phyloP scores from a whole-genome alignment of 2,797 vertebrate species.

The Myotis planiceps region DNA sequence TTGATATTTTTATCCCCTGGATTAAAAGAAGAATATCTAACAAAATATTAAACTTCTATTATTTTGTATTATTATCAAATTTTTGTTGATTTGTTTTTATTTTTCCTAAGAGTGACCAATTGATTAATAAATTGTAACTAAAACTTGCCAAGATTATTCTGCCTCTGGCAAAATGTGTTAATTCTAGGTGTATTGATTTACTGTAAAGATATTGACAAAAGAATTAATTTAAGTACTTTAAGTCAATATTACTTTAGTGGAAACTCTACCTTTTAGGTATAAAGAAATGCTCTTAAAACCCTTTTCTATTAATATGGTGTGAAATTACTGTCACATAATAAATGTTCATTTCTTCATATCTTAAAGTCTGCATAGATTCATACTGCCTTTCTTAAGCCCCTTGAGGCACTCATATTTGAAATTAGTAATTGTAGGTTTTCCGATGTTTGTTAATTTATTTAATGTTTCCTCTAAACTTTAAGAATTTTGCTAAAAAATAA shows the following conservation, averaged over 20 bases:
- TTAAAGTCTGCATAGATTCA: constrained; percentile 52
- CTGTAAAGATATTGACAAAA: constrained; percentile 88
- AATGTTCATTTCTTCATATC: constrained; percentile 52
- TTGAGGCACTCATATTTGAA: constrained; percentile 69
- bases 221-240: constrained; percentile 90
- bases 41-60: constrained; percentile 46
- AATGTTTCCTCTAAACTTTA: constrained; percentile 79
- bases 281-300: constrained; percentile 80
- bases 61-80: constrained; percentile 43
- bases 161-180: constrained; percentile 85
- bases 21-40: constrained; percentile 24
- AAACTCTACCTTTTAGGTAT: constrained; percentile 82
- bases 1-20: constrained; percentile 68
- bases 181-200: constrained; percentile 88
- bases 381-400: constrained; percentile 34
- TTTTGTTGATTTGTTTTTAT: constrained; percentile 48
- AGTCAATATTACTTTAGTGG: constrained; percentile 87
- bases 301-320: constrained; percentile 76
- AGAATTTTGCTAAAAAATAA: constrained; percentile 77
- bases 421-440: constrained; percentile 78
- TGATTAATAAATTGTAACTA: constrained; percentile 85
- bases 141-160: constrained; percentile 82
- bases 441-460: constrained; percentile 78
- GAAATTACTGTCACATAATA: constrained; percentile 72
- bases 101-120: constrained; percentile 67